Evolutionary conservation across 2,797 vertebrate species (phyloP).

Genomic region (Anguilla anguilla): DNA sequence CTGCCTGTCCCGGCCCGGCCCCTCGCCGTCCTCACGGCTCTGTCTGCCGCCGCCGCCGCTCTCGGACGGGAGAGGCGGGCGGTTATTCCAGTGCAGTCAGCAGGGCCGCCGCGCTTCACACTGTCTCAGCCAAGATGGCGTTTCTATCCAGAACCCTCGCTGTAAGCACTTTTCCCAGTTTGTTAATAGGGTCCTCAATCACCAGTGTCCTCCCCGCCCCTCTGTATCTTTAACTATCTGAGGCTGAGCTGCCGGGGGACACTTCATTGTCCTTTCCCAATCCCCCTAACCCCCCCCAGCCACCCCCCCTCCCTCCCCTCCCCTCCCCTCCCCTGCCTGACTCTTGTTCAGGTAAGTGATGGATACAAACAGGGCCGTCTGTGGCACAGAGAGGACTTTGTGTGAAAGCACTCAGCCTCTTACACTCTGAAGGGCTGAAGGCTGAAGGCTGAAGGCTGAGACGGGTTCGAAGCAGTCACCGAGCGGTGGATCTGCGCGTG

Average conservation of each 20-base stretch:
- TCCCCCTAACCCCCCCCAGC: neutral
- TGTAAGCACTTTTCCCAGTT: constrained; percentile 39
- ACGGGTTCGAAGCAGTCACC: no score
- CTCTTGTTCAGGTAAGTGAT: neutral
- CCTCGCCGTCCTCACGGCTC: neutral
- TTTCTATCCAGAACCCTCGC: constrained; percentile 39
- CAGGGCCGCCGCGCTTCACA: constrained; percentile 34
- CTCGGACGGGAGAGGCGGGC: constrained; percentile 42
- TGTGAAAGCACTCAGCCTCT: neutral
- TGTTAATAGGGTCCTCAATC: constrained; percentile 43
- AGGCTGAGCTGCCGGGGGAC: neutral
- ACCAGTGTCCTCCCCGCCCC: neutral
- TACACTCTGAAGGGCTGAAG: neutral
- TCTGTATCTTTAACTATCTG: constrained; percentile 14
- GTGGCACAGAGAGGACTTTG: neutral
- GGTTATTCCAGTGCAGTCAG: constrained; percentile 41
- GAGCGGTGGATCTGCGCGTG: neutral
- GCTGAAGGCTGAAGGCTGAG: no score
- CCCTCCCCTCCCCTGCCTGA: neutral
- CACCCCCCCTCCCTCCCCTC: neutral
- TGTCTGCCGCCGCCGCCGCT: constrained; percentile 38
- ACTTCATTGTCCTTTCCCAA: neutral
- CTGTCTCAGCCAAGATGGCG: constrained; percentile 36
- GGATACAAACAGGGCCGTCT: neutral
- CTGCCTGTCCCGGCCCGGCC: neutral